phyloP scores from a whole-genome alignment of 2,113 vertebrate species.

The Hemibagrus wyckioides region DNA sequence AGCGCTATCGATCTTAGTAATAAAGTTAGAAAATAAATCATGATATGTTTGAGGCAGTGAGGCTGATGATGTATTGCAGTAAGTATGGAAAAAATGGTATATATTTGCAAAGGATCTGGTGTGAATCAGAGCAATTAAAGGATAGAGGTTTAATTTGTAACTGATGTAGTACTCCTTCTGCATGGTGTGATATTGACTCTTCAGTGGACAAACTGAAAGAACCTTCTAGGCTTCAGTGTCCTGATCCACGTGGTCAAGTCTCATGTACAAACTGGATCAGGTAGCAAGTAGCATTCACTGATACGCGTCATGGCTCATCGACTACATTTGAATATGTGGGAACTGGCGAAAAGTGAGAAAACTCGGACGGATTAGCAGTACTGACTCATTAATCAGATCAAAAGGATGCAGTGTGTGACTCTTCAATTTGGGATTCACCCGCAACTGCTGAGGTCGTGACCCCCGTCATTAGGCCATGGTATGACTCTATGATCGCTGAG shows the following conservation, averaged over 20 bases:
- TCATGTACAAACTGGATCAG: not conserved
- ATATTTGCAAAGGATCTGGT: not conserved
- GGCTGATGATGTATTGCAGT: not conserved
- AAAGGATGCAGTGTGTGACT: constrained; percentile 44
- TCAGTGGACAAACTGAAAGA: not conserved
- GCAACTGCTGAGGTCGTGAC: constrained; percentile 34
- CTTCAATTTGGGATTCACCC: constrained; percentile 44
- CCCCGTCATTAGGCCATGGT: constrained; percentile 34
- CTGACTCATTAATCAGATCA: constrained; percentile 51
- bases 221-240: not conserved
- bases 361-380: constrained; percentile 24
- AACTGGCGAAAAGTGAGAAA: not conserved
- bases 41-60: not conserved
- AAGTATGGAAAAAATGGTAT: too few relatives aligned
- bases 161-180: not conserved
- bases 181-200: not conserved
- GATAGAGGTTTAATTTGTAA: not conserved
- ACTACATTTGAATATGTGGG: not conserved
- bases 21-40: not conserved
- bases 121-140: not conserved
- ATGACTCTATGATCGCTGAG: constrained; percentile 1
- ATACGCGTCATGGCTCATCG: not conserved
- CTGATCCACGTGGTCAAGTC: not conserved
- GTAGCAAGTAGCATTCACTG: not conserved
- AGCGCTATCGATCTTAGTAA: not conserved